Conservation (phyloP, 2,888 invertebrate genomes). For the Isoperla grammatica region DNA sequence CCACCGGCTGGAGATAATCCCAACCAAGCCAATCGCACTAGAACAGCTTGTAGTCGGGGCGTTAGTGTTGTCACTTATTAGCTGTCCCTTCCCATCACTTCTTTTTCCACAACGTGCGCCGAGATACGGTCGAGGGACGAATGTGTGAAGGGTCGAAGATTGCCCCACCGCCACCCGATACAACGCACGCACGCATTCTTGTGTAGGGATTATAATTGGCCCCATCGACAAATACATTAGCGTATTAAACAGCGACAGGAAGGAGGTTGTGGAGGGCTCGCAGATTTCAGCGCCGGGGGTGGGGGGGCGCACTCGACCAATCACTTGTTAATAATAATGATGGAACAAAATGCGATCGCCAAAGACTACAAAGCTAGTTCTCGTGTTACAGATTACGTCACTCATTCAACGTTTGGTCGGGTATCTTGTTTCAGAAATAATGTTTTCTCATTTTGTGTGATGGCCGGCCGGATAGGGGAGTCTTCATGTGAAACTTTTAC, state of each 20-base stretch:
- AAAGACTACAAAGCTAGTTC: not conserved
- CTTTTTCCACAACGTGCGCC: not conserved
- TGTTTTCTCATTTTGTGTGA: too few relatives aligned
- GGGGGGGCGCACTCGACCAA: slow-evolving; percentile 18
- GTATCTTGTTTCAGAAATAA: too few relatives aligned
- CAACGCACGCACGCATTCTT: not conserved
- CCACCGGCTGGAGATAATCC: slow-evolving; percentile 1
- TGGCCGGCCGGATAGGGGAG: too few relatives aligned
- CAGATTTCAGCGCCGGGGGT: slow-evolving; percentile 1
- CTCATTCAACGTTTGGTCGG: too few relatives aligned
- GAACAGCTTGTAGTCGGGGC: not conserved
- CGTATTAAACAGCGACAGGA: slow-evolving; percentile 19
- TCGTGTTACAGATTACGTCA: slow-evolving; percentile 5
- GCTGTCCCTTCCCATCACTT: not conserved
- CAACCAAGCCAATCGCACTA: not conserved
- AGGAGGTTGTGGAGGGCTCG: not conserved
- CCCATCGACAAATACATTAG: slow-evolving; percentile 21
- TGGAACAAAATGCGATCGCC: slow-evolving; percentile 10
- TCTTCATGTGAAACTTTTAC: too few relatives aligned
- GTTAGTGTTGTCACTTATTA: not conserved
- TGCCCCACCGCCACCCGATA: not conserved
- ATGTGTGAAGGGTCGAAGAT: not conserved
- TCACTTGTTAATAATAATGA: slow-evolving; percentile 24
- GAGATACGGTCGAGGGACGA: not conserved
- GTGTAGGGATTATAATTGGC: slow-evolving; percentile 21